Evolutionary conservation across 2,113 vertebrate genomes (phyloP).

Genomic region (Ibidorhyncha struthersii): DNA sequence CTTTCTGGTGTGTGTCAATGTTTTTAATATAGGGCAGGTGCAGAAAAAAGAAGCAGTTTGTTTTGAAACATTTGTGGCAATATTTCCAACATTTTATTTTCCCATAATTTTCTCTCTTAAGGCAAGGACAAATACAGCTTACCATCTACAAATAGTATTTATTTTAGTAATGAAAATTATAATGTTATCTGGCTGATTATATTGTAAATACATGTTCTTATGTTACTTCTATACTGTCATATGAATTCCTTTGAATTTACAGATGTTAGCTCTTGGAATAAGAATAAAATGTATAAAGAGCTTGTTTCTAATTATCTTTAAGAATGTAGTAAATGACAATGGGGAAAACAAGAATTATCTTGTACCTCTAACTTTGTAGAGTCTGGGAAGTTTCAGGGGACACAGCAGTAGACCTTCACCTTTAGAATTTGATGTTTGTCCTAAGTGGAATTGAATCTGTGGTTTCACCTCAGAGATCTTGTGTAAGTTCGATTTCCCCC

Average conservation of each 20-base stretch:
- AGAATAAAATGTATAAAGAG: not conserved
- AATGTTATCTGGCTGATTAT: not conserved
- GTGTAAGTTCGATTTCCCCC: not conserved
- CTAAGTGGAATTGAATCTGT: not conserved
- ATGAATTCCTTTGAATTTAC: not conserved
- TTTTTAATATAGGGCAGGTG: not conserved
- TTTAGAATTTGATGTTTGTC: not conserved
- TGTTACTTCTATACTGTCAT: not conserved
- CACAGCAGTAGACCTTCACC: not conserved
- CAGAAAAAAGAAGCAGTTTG: constrained; percentile 1
- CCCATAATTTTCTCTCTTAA: not conserved
- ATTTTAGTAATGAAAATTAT: not conserved
- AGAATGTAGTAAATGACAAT: not conserved
- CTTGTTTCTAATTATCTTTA: not conserved
- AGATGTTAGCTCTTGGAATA: not conserved
- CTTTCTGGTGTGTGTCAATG: not conserved
- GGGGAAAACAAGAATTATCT: not conserved
- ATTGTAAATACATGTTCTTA: not conserved
- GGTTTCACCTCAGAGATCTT: not conserved
- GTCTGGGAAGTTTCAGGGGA: not conserved
- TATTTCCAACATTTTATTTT: not conserved
- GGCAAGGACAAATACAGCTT: not conserved
- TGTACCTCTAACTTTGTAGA: not conserved
- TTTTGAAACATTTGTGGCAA: not conserved
- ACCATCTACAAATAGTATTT: not conserved